Base-by-base conservation (phyloP, 2,797 vertebrate species). In the Galaxias olidus region DNA sequence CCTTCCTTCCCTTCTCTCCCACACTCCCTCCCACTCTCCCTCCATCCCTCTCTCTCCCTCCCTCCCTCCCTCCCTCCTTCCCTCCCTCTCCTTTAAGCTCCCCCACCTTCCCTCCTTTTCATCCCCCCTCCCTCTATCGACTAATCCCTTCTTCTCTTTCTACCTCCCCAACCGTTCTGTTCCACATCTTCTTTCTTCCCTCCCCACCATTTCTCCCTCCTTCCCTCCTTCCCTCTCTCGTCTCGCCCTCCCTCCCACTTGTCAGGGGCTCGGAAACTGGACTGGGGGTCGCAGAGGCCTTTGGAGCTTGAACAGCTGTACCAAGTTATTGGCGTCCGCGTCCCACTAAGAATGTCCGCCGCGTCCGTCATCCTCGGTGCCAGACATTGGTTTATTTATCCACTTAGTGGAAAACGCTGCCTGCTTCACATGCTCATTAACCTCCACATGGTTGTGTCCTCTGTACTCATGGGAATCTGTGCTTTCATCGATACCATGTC, bases 241-340 rank as follows among this genome's bases (percentile, higher is more conserved):
- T 42, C 18, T 2, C 45, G 51, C 49, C 45, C 14, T 45, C 71
- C 41, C 50, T 74, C 61, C 71, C 49, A 54, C 71, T 81, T 63
- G 41, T 15, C 65, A 69, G 63, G 42, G 12, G 43, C 59, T 67
- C 60, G 68, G 65, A 67, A 75, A 77, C 78, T 73, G 66, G 19
- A 14, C 17, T 72, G 20, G 68, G 53, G 30, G 51, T 70, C 45
- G 14, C 13, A 51, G 49, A 0, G 30, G 0, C 42, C 55, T 63
- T 64, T 77, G 73, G 72, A 86, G 72, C 61, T 73, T 63, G 18
- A 73, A 69, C 87, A 88, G 86, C 86, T 89, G 88, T 76, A 85
- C 64, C 57, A 51, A 83, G 72, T 89, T 86, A 84, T 30, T 57
- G 44, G 74, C 13, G 6, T 55, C 77, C 76, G 59, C 20, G 70